phyloP scores from a whole-genome alignment of 2,888 invertebrate species.

The Papilio demoleus region DNA sequence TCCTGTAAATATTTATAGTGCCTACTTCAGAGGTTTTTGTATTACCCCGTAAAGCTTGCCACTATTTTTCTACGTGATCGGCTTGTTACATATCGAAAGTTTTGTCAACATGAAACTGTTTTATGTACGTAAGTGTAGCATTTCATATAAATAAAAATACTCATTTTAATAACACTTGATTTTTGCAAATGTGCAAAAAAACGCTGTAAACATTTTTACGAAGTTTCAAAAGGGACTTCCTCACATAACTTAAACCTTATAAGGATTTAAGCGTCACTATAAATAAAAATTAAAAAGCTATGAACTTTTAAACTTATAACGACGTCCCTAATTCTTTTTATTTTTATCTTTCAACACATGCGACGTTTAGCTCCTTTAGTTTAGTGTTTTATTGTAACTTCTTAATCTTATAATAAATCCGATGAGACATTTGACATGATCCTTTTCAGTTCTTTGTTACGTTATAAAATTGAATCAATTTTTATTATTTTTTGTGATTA shows the following conservation, averaged over 20 bases:
- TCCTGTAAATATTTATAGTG: constrained; percentile 54
- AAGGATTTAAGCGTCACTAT: constrained; percentile 38
- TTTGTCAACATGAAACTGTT: constrained; percentile 40
- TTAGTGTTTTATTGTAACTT: constrained; percentile 63
- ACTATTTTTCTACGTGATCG: constrained; percentile 48
- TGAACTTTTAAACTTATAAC: constrained; percentile 41
- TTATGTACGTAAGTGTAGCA: constrained; percentile 36
- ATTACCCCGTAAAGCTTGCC: constrained; percentile 47
- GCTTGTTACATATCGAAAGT: constrained; percentile 45
- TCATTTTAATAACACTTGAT: neutral
- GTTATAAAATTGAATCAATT: constrained; percentile 39
- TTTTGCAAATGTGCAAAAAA: neutral
- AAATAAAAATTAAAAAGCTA: constrained; percentile 42
- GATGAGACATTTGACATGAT: constrained; percentile 49
- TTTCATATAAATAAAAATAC: constrained; percentile 18
- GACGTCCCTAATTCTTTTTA: constrained; percentile 49
- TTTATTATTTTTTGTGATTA: constrained; percentile 38
- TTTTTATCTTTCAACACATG: constrained; percentile 68
- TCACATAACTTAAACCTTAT: constrained; percentile 36
- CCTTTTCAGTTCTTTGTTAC: constrained; percentile 52
- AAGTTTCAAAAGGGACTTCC: constrained; percentile 32
- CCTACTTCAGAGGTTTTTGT: constrained; percentile 48
- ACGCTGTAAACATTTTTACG: neutral
- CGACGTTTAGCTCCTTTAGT: constrained; percentile 61
- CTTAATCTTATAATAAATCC: constrained; percentile 70